phyloP scores from a whole-genome alignment of 2,888 invertebrate species.

The Alentia gelatinosa region DNA sequence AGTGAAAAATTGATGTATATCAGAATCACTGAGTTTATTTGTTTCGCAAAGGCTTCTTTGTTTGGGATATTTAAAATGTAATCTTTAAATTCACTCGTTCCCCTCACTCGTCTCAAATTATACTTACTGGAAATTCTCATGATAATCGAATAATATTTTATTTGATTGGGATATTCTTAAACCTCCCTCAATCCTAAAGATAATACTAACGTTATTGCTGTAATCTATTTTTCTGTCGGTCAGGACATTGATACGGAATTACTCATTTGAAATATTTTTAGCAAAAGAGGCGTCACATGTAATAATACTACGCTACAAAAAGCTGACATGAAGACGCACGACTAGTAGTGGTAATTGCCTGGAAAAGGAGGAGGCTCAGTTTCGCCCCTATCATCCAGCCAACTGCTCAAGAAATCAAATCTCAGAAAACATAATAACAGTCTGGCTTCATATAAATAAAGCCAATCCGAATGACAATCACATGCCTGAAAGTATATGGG shows the following conservation, averaged over 20 bases:
- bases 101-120: neutral
- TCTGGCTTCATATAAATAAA: neutral
- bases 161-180: neutral
- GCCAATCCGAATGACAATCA: too few species aligned
- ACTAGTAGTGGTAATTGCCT: neutral
- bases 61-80: too few species aligned
- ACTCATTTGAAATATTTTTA: conserved; percentile 1
- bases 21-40: too few species aligned
- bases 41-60: too few species aligned
- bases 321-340: neutral
- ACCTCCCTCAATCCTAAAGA: too few species aligned
- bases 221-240: neutral
- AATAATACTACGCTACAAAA: neutral
- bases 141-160: neutral
- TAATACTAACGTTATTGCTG: too few species aligned
- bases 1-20: too few species aligned
- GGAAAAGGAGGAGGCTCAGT: neutral
- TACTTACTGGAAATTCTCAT: neutral
- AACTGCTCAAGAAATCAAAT: neutral
- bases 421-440: neutral
- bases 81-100: neutral
- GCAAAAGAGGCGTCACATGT: neutral
- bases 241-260: neutral
- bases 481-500: too few species aligned
- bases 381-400: too few species aligned